These are phyloP conservation scores for Nycticorax nycticorax DNA, from an alignment of 2,113 vertebrate genomes.

Conservation along the genomic window DNA sequence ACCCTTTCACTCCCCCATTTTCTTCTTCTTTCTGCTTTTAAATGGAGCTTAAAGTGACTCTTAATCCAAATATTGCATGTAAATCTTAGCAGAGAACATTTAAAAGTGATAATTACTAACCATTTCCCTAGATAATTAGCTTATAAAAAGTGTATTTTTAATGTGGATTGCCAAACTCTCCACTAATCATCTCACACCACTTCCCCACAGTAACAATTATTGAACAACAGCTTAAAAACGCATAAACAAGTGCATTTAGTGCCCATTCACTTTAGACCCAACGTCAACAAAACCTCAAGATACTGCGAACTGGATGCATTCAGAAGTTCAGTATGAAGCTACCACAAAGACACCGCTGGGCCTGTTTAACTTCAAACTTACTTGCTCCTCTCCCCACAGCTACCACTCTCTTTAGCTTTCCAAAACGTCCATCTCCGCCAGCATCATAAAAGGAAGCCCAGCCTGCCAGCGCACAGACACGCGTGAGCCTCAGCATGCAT, in stretches of 20 bases:
- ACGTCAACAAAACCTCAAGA: conserved; percentile 8
- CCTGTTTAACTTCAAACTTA: background rate
- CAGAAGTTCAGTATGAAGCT: background rate
- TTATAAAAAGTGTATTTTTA: conserved; percentile 51
- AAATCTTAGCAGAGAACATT: background rate
- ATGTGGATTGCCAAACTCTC: conserved; percentile 45
- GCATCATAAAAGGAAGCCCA: background rate
- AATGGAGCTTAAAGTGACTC: background rate
- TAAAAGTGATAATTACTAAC: conserved; percentile 27
- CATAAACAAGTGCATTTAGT: conserved; percentile 4
- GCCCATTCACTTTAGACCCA: background rate
- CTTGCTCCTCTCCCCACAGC: accelerated
- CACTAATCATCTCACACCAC: conserved; percentile 48
- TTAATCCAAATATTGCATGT: background rate
- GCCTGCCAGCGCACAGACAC: background rate
- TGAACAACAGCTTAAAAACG: conserved; percentile 19
- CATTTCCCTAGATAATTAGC: conserved; percentile 45
- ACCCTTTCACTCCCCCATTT: background rate
- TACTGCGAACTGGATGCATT: background rate
- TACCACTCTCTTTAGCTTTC: background rate
- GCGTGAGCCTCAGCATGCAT: accelerated
- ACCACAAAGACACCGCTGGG: background rate
- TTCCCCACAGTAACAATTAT: conserved; percentile 32
- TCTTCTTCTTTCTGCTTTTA: background rate
- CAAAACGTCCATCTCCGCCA: background rate